Evolutionary conservation across 2,888 invertebrate species (phyloP).

Genomic region (Clivina fossor): DNA sequence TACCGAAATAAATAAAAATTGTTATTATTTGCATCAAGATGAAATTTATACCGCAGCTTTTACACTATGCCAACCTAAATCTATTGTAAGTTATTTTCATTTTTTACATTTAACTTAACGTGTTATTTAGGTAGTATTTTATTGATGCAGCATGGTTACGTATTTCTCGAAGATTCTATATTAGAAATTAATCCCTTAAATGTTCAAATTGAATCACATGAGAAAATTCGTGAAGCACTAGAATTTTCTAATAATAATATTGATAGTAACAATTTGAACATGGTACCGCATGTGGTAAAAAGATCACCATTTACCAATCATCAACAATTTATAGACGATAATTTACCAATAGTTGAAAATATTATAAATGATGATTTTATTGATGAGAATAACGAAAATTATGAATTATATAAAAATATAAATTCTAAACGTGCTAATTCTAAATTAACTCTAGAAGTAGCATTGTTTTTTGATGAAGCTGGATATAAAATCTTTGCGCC

Average conservation of each 20-base stretch:
- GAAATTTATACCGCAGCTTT: slow-evolving; percentile 64
- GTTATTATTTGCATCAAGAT: slow-evolving; percentile 67
- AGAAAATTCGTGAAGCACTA: slow-evolving; percentile 51
- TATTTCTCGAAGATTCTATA: slow-evolving; percentile 67
- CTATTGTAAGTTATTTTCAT: slow-evolving; percentile 64
- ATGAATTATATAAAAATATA: slow-evolving; percentile 33
- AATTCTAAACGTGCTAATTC: slow-evolving; percentile 24
- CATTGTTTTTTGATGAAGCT: slow-evolving; percentile 73
- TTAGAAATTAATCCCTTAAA: slow-evolving; percentile 69
- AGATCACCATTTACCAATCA: slow-evolving; percentile 55
- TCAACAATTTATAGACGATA: slow-evolving; percentile 52
- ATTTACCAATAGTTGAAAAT: slow-evolving; percentile 40
- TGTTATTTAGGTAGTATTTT: slow-evolving; percentile 22
- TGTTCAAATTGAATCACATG: slow-evolving; percentile 49
- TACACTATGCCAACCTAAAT: slow-evolving; percentile 65
- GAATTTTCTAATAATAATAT: too few relatives aligned
- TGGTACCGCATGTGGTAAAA: slow-evolving; percentile 61
- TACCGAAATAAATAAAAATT: slow-evolving; percentile 52
- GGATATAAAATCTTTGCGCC: slow-evolving; percentile 72
- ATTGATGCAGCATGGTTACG: slow-evolving; percentile 63
- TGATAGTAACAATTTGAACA: slow-evolving; percentile 26
- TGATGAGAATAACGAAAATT: slow-evolving; percentile 18
- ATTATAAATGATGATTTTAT: slow-evolving; percentile 28
- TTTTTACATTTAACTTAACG: slow-evolving; percentile 17
- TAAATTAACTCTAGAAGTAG: slow-evolving; percentile 66